Evolutionary conservation across 2,888 invertebrate genomes (phyloP).

Genomic region (Eupithecia dodoneata): DNA sequence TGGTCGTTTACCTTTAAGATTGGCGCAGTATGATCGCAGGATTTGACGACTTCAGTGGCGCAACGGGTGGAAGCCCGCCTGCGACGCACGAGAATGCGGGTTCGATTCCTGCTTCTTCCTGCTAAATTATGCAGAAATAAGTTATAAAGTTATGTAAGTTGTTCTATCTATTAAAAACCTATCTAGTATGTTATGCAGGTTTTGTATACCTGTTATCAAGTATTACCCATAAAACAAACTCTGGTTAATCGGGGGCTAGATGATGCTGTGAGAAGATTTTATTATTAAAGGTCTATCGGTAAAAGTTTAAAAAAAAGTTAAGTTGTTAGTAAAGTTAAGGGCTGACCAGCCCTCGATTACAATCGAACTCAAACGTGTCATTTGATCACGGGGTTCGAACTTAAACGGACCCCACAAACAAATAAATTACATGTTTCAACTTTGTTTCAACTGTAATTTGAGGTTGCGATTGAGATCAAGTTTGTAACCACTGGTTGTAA

Average conservation of each 20-base stretch:
- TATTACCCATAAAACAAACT: neutral
- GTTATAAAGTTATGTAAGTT: too few relatives aligned
- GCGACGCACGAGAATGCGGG: neutral
- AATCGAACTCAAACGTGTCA: neutral
- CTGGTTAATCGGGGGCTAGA: neutral
- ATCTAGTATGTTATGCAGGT: too few relatives aligned
- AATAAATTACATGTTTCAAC: neutral
- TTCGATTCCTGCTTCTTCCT: neutral
- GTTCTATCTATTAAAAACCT: too few relatives aligned
- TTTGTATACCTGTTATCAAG: neutral
- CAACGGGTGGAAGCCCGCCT: neutral
- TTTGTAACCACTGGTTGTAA: conserved; percentile 3
- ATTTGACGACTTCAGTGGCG: neutral
- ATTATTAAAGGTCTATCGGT: too few relatives aligned
- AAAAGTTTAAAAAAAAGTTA: too few relatives aligned
- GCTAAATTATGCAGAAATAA: too few relatives aligned
- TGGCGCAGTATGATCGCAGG: neutral
- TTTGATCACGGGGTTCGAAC: neutral
- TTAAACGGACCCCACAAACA: neutral
- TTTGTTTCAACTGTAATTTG: neutral
- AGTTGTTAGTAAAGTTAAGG: too few relatives aligned
- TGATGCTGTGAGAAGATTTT: neutral
- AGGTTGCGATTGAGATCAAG: neutral
- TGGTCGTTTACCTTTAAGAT: neutral
- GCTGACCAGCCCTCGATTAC: neutral